A percentile compares a stretch with the other conserved stretches of the same genome.
Evolutionary conservation across 2,888 invertebrate species (phyloP).

Genomic region (Phaonia tiefii): DNA sequence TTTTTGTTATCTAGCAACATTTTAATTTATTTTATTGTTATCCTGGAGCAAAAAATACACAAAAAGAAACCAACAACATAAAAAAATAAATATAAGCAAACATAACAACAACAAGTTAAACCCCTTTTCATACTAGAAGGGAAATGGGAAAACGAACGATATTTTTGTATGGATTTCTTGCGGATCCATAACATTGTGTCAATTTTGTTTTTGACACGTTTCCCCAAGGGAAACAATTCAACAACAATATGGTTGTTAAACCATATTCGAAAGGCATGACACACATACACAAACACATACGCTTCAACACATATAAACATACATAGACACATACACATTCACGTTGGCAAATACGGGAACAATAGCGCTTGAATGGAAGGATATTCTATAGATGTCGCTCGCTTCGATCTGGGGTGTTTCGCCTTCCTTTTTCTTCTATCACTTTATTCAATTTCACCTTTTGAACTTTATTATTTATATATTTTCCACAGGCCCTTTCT

Average conservation of each 20-base stretch:
- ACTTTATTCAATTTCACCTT: slow-evolving; percentile 62
- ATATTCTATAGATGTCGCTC: slow-evolving; percentile 40
- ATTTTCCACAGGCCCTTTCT: slow-evolving; percentile 46
- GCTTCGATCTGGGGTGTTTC: background rate
- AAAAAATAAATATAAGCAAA: slow-evolving; percentile 39
- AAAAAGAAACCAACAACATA: slow-evolving; percentile 6
- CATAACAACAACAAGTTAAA: slow-evolving; percentile 5
- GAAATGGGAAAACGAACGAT: slow-evolving; percentile 10
- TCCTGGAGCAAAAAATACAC: background rate
- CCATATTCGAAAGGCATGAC: slow-evolving; percentile 21
- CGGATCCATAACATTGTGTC: slow-evolving; percentile 62
- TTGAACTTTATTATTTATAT: slow-evolving; percentile 59
- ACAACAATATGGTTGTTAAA: slow-evolving; percentile 57
- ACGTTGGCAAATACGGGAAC: slow-evolving; percentile 7
- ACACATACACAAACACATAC: background rate
- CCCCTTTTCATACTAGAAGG: slow-evolving; percentile 14
- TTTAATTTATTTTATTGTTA: slow-evolving; percentile 55
- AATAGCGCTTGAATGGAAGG: slow-evolving; percentile 15
- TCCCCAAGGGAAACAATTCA: slow-evolving; percentile 57
- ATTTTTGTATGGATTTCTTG: slow-evolving; percentile 41
- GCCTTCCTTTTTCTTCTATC: slow-evolving; percentile 44
- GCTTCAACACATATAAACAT: background rate
- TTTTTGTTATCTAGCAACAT: slow-evolving; percentile 36
- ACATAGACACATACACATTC: slow-evolving; percentile 19
- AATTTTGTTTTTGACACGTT: slow-evolving; percentile 63